A percentile compares a stretch with the other conserved stretches of the same genome.
Conservation (phyloP, 2,888 invertebrate genomes). For the Carpatolechia fugitivella region DNA sequence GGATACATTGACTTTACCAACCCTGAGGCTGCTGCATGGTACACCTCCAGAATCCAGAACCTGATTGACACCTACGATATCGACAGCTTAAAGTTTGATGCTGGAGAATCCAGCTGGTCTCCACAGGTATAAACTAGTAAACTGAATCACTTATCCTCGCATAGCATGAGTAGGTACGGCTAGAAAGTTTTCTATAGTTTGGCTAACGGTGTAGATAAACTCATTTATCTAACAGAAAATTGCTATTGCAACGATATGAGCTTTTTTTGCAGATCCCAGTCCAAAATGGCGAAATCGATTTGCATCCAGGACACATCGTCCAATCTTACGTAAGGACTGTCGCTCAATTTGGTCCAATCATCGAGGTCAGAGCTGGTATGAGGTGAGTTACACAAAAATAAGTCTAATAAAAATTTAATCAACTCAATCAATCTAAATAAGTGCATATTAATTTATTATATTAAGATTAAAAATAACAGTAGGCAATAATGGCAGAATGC, state of each 20-base stretch:
- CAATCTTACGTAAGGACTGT: constrained; percentile 76
- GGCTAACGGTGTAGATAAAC: no score
- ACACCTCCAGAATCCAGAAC: constrained; percentile 62
- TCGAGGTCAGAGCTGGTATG: constrained; percentile 86
- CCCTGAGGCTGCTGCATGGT: constrained; percentile 82
- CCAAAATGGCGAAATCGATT: constrained; percentile 73
- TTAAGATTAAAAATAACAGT: no score
- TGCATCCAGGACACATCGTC: constrained; percentile 79
- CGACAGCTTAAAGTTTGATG: constrained; percentile 89
- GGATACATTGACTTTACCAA: constrained; percentile 87
- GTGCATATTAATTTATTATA: no score
- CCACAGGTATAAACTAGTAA: constrained; percentile 66
- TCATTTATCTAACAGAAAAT: no score
- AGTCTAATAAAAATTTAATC: no score
- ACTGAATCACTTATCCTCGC: not conserved
- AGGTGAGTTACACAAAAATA: constrained; percentile 59
- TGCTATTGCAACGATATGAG: no score
- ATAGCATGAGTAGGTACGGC: no score
- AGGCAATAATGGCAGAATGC: no score
- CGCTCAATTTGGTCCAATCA: constrained; percentile 80
- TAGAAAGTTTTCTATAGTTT: no score
- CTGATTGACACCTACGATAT: constrained; percentile 82
- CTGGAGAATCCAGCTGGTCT: constrained; percentile 86
- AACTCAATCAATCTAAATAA: no score
- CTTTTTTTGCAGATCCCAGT: constrained; percentile 70